Evolutionary conservation across 2,113 vertebrate genomes (phyloP), one percentile per base, ranked within the genome.

Genomic region (Eulemur rufifrons): DNA sequence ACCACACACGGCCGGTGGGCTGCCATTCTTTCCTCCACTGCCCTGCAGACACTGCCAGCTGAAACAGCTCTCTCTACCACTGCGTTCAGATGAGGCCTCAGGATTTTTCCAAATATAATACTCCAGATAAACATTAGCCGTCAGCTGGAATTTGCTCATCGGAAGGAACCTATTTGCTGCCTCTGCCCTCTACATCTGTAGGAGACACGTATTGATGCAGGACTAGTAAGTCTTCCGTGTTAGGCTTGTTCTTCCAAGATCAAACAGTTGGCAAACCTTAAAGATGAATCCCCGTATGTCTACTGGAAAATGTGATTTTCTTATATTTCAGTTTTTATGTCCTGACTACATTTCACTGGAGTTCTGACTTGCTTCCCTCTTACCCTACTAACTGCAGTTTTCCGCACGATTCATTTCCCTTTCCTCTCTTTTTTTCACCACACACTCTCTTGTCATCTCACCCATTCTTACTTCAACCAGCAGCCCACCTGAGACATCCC

Each of bases 251-350:
- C 82, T 91, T 92, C 52, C 45, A 84, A 63, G 32, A 88, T 47
- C 2, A 12, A 95, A 42, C 7, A 23, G 18, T 89, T 90, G 90
- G 64, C 64, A 96, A 27, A 87, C n/a, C 56, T 89, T 86, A 45
- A 29, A 63, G 71, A 86, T 14, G 88, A 59, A 93, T 96, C 94
- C 34, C 37, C 13, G 50, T 27, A 10, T 59, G 52, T 94, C 32
- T 47, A 69, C 13, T 94, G 59, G 85, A 92, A 93, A 92, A 90
- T 84, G 76, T 92, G 92, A 64, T 84, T 95, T 93, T 81, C 56
- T 87, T 66, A 5, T 66, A 69, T 83, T 89, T 52, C 39, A n/a
- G 27, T 91, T 94, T 45, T 84, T 84, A 50, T 89, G n/a, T n/a
- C 34, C 52, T 84, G 68, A 93, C 80, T 32, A 42, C 63, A 56